Evolutionary conservation across 1,140 invertebrate species (phyloP).

Genomic region (Tetragonula clypearis): DNA sequence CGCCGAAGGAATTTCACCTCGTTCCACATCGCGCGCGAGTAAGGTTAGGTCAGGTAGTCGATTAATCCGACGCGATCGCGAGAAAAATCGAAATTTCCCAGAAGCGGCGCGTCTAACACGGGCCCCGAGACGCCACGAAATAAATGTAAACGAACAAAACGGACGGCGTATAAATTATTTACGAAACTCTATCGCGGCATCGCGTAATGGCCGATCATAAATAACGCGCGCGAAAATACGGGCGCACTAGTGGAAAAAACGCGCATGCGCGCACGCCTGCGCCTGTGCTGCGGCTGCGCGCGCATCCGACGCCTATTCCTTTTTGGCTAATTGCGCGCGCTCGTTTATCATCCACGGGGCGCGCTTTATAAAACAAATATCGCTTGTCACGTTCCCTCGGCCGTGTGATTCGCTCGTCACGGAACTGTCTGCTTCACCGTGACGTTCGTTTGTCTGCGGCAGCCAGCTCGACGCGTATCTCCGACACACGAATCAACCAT

Average conservation of each 20-base stretch:
- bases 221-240: slow-evolving; percentile 63
- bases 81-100: slow-evolving; percentile 54
- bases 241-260: slow-evolving; percentile 55
- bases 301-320: slow-evolving; percentile 33
- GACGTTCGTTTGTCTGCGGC: not conserved
- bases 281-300: slow-evolving; percentile 11
- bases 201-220: slow-evolving; percentile 64
- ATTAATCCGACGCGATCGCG: slow-evolving; percentile 50
- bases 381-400: slow-evolving; percentile 44
- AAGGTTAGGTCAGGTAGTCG: slow-evolving; percentile 50
- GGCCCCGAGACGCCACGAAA: not conserved
- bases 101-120: slow-evolving; percentile 15
- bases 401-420: slow-evolving; percentile 35
- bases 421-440: slow-evolving; percentile 7
- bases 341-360: slow-evolving; percentile 47
- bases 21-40: slow-evolving; percentile 38
- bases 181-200: slow-evolving; percentile 65
- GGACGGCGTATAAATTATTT: slow-evolving; percentile 67
- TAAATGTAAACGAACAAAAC: slow-evolving; percentile 50
- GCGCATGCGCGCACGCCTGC: not conserved
- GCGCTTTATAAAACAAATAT: slow-evolving; percentile 46
- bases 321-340: slow-evolving; percentile 58
- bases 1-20: slow-evolving; percentile 44
- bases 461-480: not conserved
- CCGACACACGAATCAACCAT: not conserved